A percentile compares a stretch with the other conserved stretches of the same genome.
phyloP scores from a whole-genome alignment of 2,113 vertebrate genomes.

The Oreochromis aureus region DNA sequence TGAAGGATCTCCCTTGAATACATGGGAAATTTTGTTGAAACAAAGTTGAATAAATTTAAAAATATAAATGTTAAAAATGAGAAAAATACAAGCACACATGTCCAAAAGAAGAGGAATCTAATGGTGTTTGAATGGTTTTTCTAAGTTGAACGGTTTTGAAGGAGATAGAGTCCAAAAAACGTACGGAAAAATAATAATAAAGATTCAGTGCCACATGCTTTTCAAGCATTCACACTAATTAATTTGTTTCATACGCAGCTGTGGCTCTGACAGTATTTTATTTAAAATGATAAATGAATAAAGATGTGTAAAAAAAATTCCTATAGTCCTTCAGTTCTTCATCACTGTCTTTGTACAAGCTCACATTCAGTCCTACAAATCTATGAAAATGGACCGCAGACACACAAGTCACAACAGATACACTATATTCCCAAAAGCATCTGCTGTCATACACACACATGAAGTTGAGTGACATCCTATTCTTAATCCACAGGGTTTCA shows the following conservation, averaged over 20 bases:
- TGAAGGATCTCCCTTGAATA: too few relatives aligned
- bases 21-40: too few relatives aligned
- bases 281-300: not conserved
- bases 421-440: not conserved
- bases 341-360: not conserved
- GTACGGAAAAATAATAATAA: too few relatives aligned
- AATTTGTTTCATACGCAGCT: not conserved
- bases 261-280: not conserved
- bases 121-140: too few relatives aligned
- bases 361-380: not conserved
- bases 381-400: rapidly evolving
- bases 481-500: not conserved
- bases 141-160: too few relatives aligned
- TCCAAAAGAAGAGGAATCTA: too few relatives aligned
- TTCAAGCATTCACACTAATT: too few relatives aligned
- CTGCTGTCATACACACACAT: not conserved
- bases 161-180: too few relatives aligned
- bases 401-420: not conserved
- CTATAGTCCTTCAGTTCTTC: not conserved
- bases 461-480: not conserved
- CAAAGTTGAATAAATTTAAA: too few relatives aligned
- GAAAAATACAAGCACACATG: too few relatives aligned
- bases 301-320: not conserved
- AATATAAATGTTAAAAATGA: too few relatives aligned
- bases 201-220: too few relatives aligned